Base-by-base conservation (phyloP, 2,888 invertebrate species). In the Parelbella ahira region DNA sequence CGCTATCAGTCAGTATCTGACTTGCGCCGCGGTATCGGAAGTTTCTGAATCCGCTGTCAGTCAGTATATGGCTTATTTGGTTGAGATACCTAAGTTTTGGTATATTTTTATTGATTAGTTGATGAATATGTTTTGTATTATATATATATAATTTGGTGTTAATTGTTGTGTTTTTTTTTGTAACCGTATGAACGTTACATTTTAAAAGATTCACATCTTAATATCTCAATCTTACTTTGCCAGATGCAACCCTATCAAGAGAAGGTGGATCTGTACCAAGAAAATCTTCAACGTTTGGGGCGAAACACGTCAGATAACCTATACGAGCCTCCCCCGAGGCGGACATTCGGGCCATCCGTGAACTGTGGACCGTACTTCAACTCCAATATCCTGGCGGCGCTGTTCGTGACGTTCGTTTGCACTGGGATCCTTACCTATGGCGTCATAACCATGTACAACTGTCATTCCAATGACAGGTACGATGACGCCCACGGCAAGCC, bases 321-420 rank as follows among this genome's bases (percentile, higher is more conserved):
- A 0, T 28, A 27, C 15, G 37, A 27, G 2, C 18, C 6, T 2
- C 1, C 12, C 1, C 37, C 24, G 21, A 4, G 23, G n/a, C 10
- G 11, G 11, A 28, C 8, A 3, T 77, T 76, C 25, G 66, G 60
- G 0, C 46, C 53, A 0, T 50, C 61, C 0, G 53, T 64, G 0
- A 63, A 71, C 42, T 79, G 80, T 28, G 68, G 70, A 0, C 72
- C 72, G 0, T 76, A 67, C 18, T 76, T 75, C 39, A 72, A 54
- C 20, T 36, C 54, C 0, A 50, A 49, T 0, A 70, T 78, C 0
- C 20, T 78, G 0, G 39, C 69, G 0, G 54, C 55, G 0, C 30
- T 80, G 0, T 50, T 76, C 5, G 53, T 78, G 0, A 32, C 57
- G 0, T 44, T 46, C 0, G 18, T 77, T 0, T 60, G 53, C 2